Base-by-base conservation (phyloP, 2,113 vertebrate species). In the Progne subis region DNA sequence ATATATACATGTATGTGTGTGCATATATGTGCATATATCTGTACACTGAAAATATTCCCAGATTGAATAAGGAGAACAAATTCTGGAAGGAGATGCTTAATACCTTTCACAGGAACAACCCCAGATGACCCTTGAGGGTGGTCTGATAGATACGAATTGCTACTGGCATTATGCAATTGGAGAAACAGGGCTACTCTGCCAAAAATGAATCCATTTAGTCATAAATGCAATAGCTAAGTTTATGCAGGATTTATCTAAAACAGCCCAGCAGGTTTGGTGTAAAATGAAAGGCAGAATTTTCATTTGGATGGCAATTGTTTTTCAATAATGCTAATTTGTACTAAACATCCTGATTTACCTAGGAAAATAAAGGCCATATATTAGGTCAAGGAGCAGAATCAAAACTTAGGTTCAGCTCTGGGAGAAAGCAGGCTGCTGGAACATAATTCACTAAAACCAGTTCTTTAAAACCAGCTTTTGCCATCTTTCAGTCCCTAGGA, bases 171-270 rank as follows among this genome's bases (percentile, higher is more conserved):
- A 29, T 70, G 76, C 41, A 83, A 10, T 39, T 68, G 79, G 71
- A 86, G 74, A 83, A 94, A 78, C 12, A 75, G 41, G 47, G n/a
- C 20, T 81, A 56, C 76, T 88, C 84, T 90, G 87, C 90, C 85
- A 90, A 81, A 94, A 78, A 41, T 25, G 17, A 82, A 88, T 77
- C 52, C 31, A 68, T 94, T 86, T 86, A 78, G 76, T 71, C 72
- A 78, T 63, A 91, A 88, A 86, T 11, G 19, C 52, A 75, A 57
- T 12, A 47, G 64, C 44, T 78, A 70, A 71, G 59, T 94, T 92
- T 82, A 85, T 90, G 63, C 59, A 87, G 67, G 18, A 28, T 93
- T 95, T 93, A 93, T 91, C 85, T 93, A 63, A 89, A 96, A 95
- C 80, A 90, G 81, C 59, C 59, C 92, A 90, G 87, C 90, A 89